Conservation (phyloP, 2,888 invertebrate species). For the Seira ritae region DNA sequence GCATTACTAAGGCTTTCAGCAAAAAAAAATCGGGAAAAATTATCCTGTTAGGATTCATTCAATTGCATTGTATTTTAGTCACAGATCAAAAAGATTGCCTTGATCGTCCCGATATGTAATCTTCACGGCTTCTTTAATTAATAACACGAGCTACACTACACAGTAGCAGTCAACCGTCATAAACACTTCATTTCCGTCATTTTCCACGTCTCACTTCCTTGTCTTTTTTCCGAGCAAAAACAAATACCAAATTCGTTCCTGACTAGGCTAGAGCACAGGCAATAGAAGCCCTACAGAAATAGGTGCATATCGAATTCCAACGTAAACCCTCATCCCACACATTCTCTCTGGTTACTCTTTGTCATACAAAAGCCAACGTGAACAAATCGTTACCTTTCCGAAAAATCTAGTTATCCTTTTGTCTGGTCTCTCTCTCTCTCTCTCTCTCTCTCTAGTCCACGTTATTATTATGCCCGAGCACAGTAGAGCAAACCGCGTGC, state of each 20-base stretch:
- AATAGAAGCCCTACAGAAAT: neutral
- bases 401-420: conserved; percentile 16
- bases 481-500: neutral
- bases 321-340: neutral
- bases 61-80: too few relatives aligned
- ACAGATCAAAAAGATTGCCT: too few relatives aligned
- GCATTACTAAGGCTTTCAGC: too few relatives aligned
- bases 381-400: conserved; percentile 5
- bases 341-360: neutral
- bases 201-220: neutral
- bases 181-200: conserved; percentile 11
- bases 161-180: conserved; percentile 13
- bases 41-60: too few relatives aligned
- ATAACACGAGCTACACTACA: too few relatives aligned
- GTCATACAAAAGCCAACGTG: neutral
- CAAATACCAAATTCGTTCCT: neutral
- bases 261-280: neutral
- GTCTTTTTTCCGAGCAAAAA: neutral
- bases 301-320: conserved; percentile 10
- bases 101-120: too few relatives aligned
- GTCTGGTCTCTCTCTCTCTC: neutral
- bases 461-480: too few relatives aligned
- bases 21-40: too few relatives aligned
- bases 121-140: neutral
- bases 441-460: neutral